Conservation (phyloP, 1,140 invertebrate genomes). For the Aplysia californica region DNA sequence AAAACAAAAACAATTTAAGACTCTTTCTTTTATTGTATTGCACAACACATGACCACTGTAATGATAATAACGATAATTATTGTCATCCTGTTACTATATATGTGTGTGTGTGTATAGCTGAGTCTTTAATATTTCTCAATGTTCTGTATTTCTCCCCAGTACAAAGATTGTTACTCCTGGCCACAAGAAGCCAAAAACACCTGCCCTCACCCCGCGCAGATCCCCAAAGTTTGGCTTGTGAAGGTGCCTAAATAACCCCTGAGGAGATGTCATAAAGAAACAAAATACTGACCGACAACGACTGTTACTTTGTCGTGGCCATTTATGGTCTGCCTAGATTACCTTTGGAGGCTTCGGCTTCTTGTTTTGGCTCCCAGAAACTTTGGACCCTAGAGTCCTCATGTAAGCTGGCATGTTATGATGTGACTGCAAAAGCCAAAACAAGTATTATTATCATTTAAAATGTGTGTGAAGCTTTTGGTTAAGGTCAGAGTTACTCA, state of each 20-base stretch:
- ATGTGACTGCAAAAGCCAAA: too few species aligned
- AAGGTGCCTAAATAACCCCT: not conserved
- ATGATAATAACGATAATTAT: not conserved
- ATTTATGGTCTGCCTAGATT: not conserved
- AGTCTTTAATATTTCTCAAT: constrained; percentile 8
- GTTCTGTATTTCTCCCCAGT: constrained; percentile 61
- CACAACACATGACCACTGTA: not conserved
- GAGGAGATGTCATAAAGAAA: not conserved
- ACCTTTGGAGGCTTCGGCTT: not conserved
- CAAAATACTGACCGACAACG: too few species aligned
- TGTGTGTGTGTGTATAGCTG: not conserved
- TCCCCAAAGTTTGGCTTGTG: constrained; percentile 60
- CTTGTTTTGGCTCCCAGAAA: not conserved
- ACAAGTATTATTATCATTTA: too few species aligned
- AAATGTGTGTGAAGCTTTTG: too few species aligned
- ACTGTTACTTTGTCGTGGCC: not conserved
- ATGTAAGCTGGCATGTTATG: too few species aligned
- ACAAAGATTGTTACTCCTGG: constrained; percentile 78
- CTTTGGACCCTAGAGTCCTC: not conserved
- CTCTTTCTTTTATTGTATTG: not conserved
- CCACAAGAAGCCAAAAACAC: constrained; percentile 72
- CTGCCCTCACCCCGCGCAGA: constrained; percentile 50
- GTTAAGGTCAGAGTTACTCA: too few species aligned
- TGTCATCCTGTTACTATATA: not conserved
- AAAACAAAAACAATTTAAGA: not conserved